Evolutionary conservation across 1,140 invertebrate genomes (phyloP).

Genomic region (Musca vetustissima): DNA sequence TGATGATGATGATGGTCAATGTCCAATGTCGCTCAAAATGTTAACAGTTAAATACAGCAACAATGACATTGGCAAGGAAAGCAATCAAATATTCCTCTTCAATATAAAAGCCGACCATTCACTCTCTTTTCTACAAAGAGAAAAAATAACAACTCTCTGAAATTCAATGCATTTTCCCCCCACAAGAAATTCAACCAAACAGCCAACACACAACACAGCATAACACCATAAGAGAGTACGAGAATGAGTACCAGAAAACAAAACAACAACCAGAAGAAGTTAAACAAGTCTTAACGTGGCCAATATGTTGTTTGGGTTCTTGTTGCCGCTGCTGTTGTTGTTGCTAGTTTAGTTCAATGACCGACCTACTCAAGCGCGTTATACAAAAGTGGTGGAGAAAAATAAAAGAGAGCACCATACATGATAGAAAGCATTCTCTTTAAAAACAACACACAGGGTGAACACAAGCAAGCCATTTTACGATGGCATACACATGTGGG

Average conservation of each 20-base stretch:
- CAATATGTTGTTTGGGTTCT: not conserved
- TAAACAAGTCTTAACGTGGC: constrained; percentile 42
- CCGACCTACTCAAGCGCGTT: constrained; percentile 57
- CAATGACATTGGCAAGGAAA: not conserved
- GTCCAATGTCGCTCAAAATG: constrained; percentile 12
- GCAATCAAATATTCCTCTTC: too few relatives aligned
- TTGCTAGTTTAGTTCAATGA: constrained; percentile 51
- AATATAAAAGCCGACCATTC: too few relatives aligned
- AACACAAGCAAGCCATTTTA: constrained; percentile 1
- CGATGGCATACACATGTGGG: not conserved
- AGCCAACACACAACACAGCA: not conserved
- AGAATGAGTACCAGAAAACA: too few relatives aligned
- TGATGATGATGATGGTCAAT: constrained; percentile 4
- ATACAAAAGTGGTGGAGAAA: constrained; percentile 32
- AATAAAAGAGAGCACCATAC: constrained; percentile 32
- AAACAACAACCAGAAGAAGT: not conserved
- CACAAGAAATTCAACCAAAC: not conserved
- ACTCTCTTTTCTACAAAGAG: too few relatives aligned
- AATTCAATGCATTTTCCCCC: too few relatives aligned
- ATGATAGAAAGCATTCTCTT: constrained; percentile 19
- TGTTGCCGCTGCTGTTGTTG: not conserved
- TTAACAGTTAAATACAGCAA: constrained; percentile 1
- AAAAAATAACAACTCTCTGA: too few relatives aligned
- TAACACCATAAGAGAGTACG: too few relatives aligned
- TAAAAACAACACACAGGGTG: constrained; percentile 19